phyloP scores from a whole-genome alignment of 1,140 invertebrate species.

The Drosophila sp. region DNA sequence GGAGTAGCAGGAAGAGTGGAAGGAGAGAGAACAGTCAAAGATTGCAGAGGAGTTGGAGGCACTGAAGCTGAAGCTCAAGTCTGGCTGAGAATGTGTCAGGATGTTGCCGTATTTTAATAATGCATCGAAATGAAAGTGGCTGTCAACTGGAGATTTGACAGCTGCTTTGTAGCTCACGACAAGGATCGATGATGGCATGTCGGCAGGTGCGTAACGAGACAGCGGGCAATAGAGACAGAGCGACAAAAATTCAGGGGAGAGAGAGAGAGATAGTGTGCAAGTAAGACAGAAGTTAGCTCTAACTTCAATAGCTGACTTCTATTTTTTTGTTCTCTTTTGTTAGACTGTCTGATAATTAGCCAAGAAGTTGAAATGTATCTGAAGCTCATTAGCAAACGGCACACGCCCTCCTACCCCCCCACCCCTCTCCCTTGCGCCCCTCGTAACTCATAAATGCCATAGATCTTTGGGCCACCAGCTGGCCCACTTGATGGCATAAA shows the following conservation, averaged over 20 bases:
- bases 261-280: neutral
- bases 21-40: too few species aligned
- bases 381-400: conserved; percentile 71
- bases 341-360: conserved; percentile 32
- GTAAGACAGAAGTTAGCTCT: conserved; percentile 8
- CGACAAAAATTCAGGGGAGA: too few species aligned
- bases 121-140: conserved; percentile 82
- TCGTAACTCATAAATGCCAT: conserved; percentile 78
- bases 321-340: conserved; percentile 9
- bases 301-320: neutral
- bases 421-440: neutral
- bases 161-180: conserved; percentile 65
- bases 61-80: conserved; percentile 1
- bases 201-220: conserved; percentile 22
- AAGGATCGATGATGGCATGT: conserved; percentile 75
- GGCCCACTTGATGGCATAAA: conserved; percentile 78
- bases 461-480: conserved; percentile 75
- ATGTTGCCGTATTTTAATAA: conserved; percentile 81
- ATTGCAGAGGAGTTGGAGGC: neutral
- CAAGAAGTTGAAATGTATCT: conserved; percentile 1
- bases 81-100: conserved; percentile 61
- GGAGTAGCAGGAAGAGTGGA: conserved; percentile 3
- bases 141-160: conserved; percentile 76
- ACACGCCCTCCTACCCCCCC: conserved; percentile 22
- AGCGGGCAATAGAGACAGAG: neutral